Base-by-base conservation (phyloP, 2,888 invertebrate genomes). In the Agrotis clavis region DNA sequence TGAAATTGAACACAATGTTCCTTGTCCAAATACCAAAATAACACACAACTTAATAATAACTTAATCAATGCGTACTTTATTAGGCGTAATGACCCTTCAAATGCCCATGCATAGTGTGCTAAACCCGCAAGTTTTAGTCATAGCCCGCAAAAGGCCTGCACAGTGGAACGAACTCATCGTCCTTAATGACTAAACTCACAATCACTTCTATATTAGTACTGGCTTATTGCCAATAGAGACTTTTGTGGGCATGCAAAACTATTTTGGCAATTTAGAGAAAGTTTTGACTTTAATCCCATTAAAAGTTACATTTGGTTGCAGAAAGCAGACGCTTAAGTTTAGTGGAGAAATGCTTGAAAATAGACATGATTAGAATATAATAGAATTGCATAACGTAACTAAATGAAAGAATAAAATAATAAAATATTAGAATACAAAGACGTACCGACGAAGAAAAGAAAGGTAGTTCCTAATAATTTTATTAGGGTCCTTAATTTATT, bases 221-320 rank as follows among this genome's bases (percentile, higher is more conserved):
- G 85, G 83, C 78, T 83, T 85, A 85, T 81, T 79, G 86, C 82
- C 88, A 85, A 86, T 86, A 75, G 83, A 82, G 76, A 84, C 85
- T 85, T 87, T 82, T 86, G 82, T 65, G 74, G 77, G 64, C 60
- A 79, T 75, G 66, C 66, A 72, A 75, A 77, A 80, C 77, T 82
- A 84, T 86, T 84, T 78, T 71, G 68, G 72, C 51, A 65, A 75
- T 81, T 82, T 71, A 77, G 82, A 86, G 81, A 82, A 75, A 79
- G 72, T 82, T 78, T 69, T 30, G 18, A 67, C 53, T 74, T 50
- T 41, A 74, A 71, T 73, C 30, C 51, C 47, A 77, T 63, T 71
- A 71, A 57, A 50, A 71, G 45, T 45, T 60, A 35, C 30, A 50
- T 77, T 68, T 68, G n/a, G 48, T 67, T 61, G 30, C n/a, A 54